Percentiles rank a stretch among this genome's conserved stretches.
Evolutionary conservation across 2,113 vertebrate species (phyloP).

Genomic region (Sphyrna mokarran): DNA sequence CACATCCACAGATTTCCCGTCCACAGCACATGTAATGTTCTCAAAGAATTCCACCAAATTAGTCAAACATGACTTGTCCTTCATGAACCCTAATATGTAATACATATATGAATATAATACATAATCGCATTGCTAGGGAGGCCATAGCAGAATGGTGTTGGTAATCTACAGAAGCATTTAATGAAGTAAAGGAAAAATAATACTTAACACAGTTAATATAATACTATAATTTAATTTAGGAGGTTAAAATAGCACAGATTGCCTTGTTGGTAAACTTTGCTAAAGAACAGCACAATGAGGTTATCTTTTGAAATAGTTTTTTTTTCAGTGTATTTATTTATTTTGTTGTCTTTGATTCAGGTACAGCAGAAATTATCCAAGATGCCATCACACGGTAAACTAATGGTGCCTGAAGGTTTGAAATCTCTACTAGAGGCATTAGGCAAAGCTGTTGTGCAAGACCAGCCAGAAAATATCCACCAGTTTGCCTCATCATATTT

Average conservation of each 20-base stretch:
- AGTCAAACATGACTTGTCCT: no score
- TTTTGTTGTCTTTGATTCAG: background rate
- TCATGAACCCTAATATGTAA: no score
- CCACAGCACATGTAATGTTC: no score
- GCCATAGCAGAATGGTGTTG: no score
- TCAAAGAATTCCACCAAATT: no score
- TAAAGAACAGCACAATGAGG: background rate
- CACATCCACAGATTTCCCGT: no score
- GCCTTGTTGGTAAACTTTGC: background rate
- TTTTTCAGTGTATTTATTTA: background rate
- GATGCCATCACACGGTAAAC: conserved; percentile 47
- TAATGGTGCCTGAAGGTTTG: conserved; percentile 51
- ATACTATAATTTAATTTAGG: background rate
- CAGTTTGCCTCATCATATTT: conserved; percentile 56
- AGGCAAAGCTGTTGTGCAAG: conserved; percentile 50
- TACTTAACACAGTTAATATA: background rate
- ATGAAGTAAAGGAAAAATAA: no score
- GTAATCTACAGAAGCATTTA: no score
- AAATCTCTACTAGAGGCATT: conserved; percentile 54
- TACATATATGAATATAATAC: no score
- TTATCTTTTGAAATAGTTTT: background rate
- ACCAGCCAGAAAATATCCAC: conserved; percentile 47
- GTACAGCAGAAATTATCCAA: conserved; percentile 42
- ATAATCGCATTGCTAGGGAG: no score
- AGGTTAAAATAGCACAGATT: background rate